phyloP scores from a whole-genome alignment of 2,888 invertebrate species.

The Phengaris arion region DNA sequence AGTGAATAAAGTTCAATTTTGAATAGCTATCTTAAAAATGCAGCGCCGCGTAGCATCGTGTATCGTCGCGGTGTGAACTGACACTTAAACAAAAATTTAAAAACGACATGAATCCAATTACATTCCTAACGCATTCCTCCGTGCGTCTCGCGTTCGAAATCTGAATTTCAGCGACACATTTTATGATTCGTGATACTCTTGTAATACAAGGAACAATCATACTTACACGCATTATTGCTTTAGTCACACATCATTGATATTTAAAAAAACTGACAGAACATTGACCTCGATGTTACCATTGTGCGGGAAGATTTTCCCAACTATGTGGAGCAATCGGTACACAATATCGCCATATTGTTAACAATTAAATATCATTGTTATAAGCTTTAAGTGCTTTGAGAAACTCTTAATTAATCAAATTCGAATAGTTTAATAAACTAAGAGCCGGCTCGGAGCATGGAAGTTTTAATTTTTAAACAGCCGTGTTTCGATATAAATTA shows the following conservation, averaged over 20 bases:
- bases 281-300: conserved; percentile 60
- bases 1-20: too few relatives aligned
- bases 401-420: conserved; percentile 16
- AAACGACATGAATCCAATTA: neutral
- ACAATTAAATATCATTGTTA: conserved; percentile 28
- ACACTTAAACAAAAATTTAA: neutral
- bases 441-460: too few relatives aligned
- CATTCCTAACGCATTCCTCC: conserved; percentile 8
- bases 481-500: neutral
- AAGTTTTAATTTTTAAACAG: neutral
- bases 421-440: neutral
- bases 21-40: too few relatives aligned
- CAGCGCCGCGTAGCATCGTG: too few relatives aligned
- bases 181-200: neutral
- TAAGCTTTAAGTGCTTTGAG: conserved; percentile 12
- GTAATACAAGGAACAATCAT: conserved; percentile 8
- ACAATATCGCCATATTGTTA: conserved; percentile 33
- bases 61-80: too few relatives aligned
- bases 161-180: conserved; percentile 17
- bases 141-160: conserved; percentile 8
- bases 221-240: conserved; percentile 14
- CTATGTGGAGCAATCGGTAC: conserved; percentile 56
- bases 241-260: conserved; percentile 25
- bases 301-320: conserved; percentile 59
- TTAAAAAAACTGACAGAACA: conserved; percentile 41